These are phyloP conservation scores for Tachysurus fulvidraco DNA, from an alignment of 2,113 vertebrate species.

Conservation along the genomic window DNA sequence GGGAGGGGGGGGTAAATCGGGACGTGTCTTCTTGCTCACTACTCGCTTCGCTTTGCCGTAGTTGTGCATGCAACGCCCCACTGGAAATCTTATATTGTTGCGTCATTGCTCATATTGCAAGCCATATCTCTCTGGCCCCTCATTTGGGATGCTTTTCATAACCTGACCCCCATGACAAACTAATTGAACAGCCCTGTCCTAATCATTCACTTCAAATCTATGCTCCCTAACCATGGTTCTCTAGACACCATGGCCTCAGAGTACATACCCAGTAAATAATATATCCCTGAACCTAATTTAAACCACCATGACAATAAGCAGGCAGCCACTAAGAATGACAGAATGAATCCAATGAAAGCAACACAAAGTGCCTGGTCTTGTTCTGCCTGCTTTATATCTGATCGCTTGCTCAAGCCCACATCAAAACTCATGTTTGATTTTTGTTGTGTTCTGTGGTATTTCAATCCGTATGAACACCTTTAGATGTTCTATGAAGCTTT, in stretches of 20 bases:
- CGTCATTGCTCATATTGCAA: too few species aligned
- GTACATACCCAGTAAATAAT: not conserved
- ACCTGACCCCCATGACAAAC: too few species aligned
- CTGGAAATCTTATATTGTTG: constrained; percentile 65
- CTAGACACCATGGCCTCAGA: not conserved
- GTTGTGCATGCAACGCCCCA: constrained; percentile 61
- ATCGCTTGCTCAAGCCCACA: not conserved
- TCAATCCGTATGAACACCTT: not conserved
- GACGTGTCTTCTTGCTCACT: constrained; percentile 66
- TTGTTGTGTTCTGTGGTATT: not conserved
- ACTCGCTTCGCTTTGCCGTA: constrained; percentile 66
- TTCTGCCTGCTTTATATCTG: not conserved
- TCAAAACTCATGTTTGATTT: not conserved
- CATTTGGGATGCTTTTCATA: too few species aligned
- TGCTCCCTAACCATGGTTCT: not conserved
- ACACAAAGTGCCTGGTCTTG: not conserved
- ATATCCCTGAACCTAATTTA: not conserved
- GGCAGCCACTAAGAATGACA: not conserved
- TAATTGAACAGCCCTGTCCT: too few species aligned
- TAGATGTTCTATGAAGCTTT: not conserved
- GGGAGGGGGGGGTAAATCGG: too few species aligned
- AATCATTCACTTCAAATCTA: not conserved
- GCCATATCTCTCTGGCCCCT: too few species aligned
- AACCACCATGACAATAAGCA: not conserved
- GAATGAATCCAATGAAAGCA: not conserved